Evolutionary conservation across 2,113 vertebrate species (phyloP).

Genomic region (Meriones unguiculatus): DNA sequence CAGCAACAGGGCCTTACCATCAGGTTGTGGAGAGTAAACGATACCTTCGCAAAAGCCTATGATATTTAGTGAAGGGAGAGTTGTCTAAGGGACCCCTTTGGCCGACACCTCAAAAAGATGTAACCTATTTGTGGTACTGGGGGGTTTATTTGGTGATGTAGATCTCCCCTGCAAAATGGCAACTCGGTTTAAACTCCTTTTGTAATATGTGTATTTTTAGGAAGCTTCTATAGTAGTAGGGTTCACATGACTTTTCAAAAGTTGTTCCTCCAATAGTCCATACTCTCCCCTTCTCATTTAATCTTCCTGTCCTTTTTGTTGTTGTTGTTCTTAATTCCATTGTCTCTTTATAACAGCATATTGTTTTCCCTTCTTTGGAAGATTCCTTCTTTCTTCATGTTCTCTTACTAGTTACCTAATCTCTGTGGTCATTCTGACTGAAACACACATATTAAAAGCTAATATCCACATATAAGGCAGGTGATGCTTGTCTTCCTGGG

Average conservation of each 20-base stretch:
- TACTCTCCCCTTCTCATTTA: background rate
- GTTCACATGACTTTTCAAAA: background rate
- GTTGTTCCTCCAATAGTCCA: background rate
- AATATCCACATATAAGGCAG: background rate
- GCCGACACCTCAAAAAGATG: background rate
- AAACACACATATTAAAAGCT: background rate
- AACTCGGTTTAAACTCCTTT: background rate
- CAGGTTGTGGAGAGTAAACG: background rate
- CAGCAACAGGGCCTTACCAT: background rate
- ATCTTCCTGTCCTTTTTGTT: background rate
- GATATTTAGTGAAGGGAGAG: background rate
- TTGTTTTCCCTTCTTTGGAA: background rate
- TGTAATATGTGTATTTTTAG: background rate
- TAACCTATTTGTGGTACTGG: background rate
- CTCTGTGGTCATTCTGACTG: background rate
- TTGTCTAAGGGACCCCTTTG: background rate
- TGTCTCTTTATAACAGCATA: background rate
- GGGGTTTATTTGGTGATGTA: background rate
- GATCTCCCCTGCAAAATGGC: background rate
- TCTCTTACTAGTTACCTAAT: background rate
- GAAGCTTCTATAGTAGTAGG: background rate
- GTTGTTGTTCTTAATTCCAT: background rate
- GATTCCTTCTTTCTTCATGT: background rate
- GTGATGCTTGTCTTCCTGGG: background rate
- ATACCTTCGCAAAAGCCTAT: background rate